Base-by-base conservation (phyloP, 2,888 invertebrate genomes). In the Drosophila recens region DNA sequence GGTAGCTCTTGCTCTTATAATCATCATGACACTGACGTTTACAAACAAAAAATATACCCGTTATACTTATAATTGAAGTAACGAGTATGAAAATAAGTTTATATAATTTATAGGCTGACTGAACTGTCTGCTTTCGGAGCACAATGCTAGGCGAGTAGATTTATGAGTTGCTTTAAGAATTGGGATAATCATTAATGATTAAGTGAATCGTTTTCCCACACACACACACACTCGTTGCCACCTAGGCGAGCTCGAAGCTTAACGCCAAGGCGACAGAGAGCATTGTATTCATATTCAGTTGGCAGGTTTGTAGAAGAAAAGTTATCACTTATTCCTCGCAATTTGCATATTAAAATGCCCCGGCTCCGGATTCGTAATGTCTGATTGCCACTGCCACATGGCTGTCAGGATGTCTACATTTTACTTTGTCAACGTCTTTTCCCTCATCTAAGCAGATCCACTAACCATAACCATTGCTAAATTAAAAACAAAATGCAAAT, bases 261-360 rank as follows among this genome's bases (percentile, higher is more conserved):
- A 75, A 68, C 75, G 63, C 17, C 61, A 54, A 53, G 33, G 54
- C 38, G 59, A 74, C 67, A 54, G 56, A n/a, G 9, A 27, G 9
- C 52, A 54, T 53, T 43, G 33, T 34, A 51, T 57, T 10, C 15
- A 46, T 34, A 54, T 57, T 10, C 15, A 46, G 23, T 4, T 52
- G 27, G 36, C 42, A 62, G 72, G 30, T 45, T 43, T 56, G 9
- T 33, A 53, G 38, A 42, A 46, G 46, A 42, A 70, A 80, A 76
- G 66, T 76, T 77, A 72, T 80, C 77, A 80, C 72, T 76, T 80
- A 54, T 48, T 77, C 51, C 63, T 72, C 49, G 69, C 82, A 75
- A 84, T 84, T 82, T 84, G 83, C 83, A 89, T 84, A 90, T 90
- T 84, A 88, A 84, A 84, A 85, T 68, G 79, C 46, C 42, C 45